These are phyloP conservation scores for Sander lucioperca DNA, from an alignment of 2,113 vertebrate genomes.

Conservation along the genomic window DNA sequence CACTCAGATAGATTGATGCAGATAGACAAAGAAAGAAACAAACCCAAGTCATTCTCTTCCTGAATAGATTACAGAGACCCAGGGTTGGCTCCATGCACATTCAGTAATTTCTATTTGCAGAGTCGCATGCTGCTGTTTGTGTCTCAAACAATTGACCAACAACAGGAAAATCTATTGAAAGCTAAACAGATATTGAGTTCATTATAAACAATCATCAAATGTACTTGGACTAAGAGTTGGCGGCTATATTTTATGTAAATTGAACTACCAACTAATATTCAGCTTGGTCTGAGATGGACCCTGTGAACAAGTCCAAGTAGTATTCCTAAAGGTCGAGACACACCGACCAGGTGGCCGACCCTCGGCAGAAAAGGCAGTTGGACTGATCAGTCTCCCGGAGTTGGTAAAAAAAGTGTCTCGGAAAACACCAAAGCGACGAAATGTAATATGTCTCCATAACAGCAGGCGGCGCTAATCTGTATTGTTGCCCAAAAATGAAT, in stretches of 20 bases:
- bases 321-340: no score
- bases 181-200: constrained; percentile 58
- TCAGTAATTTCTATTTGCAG: constrained; percentile 51
- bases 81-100: constrained; percentile 19
- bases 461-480: no score
- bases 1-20: neutral
- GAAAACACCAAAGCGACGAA: no score
- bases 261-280: constrained; percentile 4
- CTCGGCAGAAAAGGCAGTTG: no score
- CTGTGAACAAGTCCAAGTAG: neutral
- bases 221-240: constrained; percentile 4
- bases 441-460: no score
- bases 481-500: no score
- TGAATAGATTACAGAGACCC: constrained; percentile 24
- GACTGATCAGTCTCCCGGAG: no score
- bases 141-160: constrained; percentile 47
- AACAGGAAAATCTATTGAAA: constrained; percentile 27
- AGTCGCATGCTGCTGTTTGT: constrained; percentile 2
- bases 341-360: no score
- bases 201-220: constrained; percentile 63
- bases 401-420: no score
- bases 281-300: constrained; percentile 3
- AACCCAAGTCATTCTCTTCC: neutral
- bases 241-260: constrained; percentile 35
- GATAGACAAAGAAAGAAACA: constrained; percentile 10